phyloP scores from a whole-genome alignment of 2,888 invertebrate species.

The Gisinianus flammeolus region DNA sequence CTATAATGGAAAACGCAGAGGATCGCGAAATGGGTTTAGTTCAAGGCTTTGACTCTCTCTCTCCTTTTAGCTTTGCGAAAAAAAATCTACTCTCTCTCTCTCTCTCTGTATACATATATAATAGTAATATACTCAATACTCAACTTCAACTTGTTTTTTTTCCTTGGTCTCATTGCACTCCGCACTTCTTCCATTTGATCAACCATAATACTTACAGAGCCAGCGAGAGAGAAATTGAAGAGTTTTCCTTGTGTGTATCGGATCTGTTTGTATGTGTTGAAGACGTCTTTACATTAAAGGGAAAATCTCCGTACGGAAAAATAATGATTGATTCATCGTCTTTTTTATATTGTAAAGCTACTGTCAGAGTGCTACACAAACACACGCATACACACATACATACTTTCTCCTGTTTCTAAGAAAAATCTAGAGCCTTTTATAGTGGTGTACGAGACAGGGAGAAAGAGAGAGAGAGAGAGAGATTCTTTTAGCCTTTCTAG shows the following conservation, averaged over 20 bases:
- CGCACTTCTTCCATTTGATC: conserved; percentile 11
- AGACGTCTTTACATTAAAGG: conserved; percentile 5
- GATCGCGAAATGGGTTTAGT: conserved; percentile 57
- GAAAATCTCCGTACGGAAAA: conserved; percentile 44
- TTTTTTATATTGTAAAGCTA: neutral
- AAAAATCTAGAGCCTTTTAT: conserved; percentile 3
- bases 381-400: neutral
- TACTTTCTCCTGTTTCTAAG: neutral
- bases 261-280: conserved; percentile 34
- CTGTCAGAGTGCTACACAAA: too few relatives aligned
- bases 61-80: conserved; percentile 11
- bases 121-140: neutral
- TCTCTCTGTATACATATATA: too few relatives aligned
- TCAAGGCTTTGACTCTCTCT: conserved; percentile 8
- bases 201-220: conserved; percentile 16
- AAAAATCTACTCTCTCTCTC: neutral
- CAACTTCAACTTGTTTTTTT: conserved; percentile 14
- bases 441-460: neutral
- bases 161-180: neutral
- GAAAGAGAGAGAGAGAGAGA: neutral
- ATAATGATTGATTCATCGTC: conserved; percentile 34
- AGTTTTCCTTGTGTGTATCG: neutral
- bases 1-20: conserved; percentile 57
- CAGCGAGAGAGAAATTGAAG: conserved; percentile 13
- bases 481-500: conserved; percentile 9